These are phyloP conservation scores for Ameiurus melas DNA, from an alignment of 2,113 vertebrate genomes.

Conservation along the genomic window DNA sequence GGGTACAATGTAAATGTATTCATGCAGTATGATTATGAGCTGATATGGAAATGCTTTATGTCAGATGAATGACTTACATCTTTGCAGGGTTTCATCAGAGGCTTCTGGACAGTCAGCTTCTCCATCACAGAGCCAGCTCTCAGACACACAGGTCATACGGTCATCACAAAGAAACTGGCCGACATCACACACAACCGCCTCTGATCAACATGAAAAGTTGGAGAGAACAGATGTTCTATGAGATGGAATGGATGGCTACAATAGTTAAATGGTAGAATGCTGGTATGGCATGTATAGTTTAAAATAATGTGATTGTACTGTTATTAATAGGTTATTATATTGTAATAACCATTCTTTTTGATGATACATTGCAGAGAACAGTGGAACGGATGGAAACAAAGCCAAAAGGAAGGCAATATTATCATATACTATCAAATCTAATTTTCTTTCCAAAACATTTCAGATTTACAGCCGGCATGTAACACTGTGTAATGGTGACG, in stretches of 20 bases:
- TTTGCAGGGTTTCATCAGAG: conserved; percentile 84
- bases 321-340: conserved; percentile 18
- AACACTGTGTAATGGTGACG: conserved; percentile 34
- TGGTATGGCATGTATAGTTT: not conserved
- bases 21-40: not conserved
- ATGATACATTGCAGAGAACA: not conserved
- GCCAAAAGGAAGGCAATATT: not conserved
- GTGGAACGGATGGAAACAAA: not conserved
- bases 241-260: conserved; percentile 57
- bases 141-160: conserved; percentile 81
- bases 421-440: not conserved
- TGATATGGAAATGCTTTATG: conserved; percentile 46
- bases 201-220: conserved; percentile 72
- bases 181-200: conserved; percentile 80
- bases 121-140: conserved; percentile 92
- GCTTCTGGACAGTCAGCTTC: conserved; percentile 89
- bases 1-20: not conserved
- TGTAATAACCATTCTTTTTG: not conserved
- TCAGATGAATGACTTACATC: conserved; percentile 80
- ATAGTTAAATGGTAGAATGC: conserved; percentile 1
- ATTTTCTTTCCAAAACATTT: conserved; percentile 14
- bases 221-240: conserved; percentile 63
- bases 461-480: conserved; percentile 11
- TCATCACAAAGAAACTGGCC: conserved; percentile 91
- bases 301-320: not conserved